Evolutionary conservation across 2,113 vertebrate species (phyloP).

Genomic region (Zosterops pallidus): DNA sequence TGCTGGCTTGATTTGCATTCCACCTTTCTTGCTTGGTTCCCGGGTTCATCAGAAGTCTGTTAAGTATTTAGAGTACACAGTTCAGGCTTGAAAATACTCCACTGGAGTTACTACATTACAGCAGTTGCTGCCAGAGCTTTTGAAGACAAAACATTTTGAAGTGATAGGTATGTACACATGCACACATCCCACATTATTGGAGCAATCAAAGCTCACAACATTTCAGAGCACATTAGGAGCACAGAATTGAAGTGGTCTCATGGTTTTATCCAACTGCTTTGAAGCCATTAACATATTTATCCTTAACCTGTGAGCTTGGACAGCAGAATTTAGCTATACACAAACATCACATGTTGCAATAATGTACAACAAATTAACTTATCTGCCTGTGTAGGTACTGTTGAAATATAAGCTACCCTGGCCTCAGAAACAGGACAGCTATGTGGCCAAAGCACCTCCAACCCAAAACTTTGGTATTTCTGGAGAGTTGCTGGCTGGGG

Average conservation of each 20-base stretch:
- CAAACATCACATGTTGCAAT: neutral
- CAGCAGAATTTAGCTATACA: neutral
- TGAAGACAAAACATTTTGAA: neutral
- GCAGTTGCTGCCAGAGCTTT: neutral
- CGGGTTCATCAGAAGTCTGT: neutral
- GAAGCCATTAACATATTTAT: neutral
- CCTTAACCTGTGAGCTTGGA: neutral
- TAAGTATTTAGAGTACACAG: neutral
- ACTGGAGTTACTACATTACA: neutral
- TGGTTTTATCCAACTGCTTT: neutral
- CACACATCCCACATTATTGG: neutral
- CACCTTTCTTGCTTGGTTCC: neutral
- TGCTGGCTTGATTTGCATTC: slow-evolving; percentile 7
- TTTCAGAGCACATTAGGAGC: neutral
- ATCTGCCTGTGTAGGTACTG: neutral
- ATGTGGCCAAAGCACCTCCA: neutral
- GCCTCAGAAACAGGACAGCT: neutral
- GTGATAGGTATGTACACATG: neutral
- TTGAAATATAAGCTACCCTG: neutral
- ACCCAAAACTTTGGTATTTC: neutral
- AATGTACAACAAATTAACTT: neutral
- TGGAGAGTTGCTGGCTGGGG: neutral
- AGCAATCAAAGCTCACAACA: neutral
- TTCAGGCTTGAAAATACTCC: neutral
- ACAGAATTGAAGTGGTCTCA: neutral